Conservation (phyloP, 2,888 invertebrate genomes). For the Melangyna quadrimaculata region DNA sequence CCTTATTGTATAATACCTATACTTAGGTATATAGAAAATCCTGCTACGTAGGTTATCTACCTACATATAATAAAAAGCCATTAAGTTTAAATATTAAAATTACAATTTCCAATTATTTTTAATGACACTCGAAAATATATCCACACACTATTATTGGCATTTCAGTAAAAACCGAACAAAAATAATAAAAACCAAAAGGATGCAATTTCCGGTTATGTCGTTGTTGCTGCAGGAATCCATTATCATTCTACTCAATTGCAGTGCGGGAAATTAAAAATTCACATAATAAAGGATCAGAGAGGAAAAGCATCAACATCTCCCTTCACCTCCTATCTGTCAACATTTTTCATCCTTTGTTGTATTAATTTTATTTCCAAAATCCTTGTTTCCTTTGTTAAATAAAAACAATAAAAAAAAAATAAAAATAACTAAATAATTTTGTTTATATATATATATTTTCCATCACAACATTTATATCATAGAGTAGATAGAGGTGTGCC, state of each 20-base stretch:
- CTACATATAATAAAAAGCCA: slow-evolving; percentile 23
- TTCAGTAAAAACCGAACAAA: neutral
- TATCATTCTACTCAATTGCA: slow-evolving; percentile 51
- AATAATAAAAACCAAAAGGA: slow-evolving; percentile 1
- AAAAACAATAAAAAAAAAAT: neutral
- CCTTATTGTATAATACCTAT: neutral
- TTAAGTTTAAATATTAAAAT: slow-evolving; percentile 65
- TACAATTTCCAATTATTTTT: slow-evolving; percentile 69
- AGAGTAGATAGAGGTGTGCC: neutral
- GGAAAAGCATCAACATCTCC: neutral
- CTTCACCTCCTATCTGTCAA: neutral
- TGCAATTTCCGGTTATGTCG: slow-evolving; percentile 51
- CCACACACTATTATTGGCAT: slow-evolving; percentile 33
- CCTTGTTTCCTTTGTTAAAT: slow-evolving; percentile 28
- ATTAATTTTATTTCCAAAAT: slow-evolving; percentile 58
- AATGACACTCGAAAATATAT: slow-evolving; percentile 49
- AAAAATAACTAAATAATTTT: slow-evolving; percentile 34
- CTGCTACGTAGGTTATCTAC: too few relatives aligned
- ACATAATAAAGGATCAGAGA: slow-evolving; percentile 37
- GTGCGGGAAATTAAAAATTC: slow-evolving; percentile 61
- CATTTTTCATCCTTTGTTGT: slow-evolving; percentile 25
- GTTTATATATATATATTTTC: neutral
- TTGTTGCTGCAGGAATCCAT: slow-evolving; percentile 18
- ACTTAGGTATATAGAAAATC: neutral
- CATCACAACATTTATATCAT: slow-evolving; percentile 11